Conservation (phyloP, 1,140 invertebrate species). For the Lucilia cuprina region DNA sequence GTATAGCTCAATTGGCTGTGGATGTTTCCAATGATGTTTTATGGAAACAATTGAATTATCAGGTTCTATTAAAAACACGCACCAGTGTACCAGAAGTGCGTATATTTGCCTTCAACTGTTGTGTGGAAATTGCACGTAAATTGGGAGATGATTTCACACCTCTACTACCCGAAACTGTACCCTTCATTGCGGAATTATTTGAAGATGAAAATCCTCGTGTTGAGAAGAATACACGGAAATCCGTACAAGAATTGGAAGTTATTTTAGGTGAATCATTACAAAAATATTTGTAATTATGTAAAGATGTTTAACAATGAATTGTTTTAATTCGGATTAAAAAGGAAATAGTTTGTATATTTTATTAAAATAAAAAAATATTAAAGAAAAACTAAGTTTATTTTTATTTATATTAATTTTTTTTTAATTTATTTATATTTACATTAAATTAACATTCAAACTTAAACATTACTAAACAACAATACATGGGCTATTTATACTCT, state of each 20-base stretch:
- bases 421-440: conserved; percentile 25
- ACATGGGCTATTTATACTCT: not conserved
- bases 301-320: not conserved
- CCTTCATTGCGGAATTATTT: conserved; percentile 82
- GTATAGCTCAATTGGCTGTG: conserved; percentile 82
- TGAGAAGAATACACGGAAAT: conserved; percentile 76
- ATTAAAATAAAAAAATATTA: not conserved
- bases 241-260: conserved; percentile 79
- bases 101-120: conserved; percentile 68
- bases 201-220: conserved; percentile 83
- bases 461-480: not conserved
- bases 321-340: not conserved
- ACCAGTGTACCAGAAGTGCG: conserved; percentile 72
- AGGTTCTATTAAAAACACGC: conserved; percentile 86
- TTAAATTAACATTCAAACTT: conserved; percentile 7
- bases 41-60: conserved; percentile 89
- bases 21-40: conserved; percentile 82
- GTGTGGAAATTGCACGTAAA: conserved; percentile 77
- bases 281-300: conserved; percentile 75
- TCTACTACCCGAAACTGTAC: conserved; percentile 81
- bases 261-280: conserved; percentile 84
- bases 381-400: not conserved
- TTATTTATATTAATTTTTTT: conserved; percentile 21
- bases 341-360: not conserved
- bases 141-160: conserved; percentile 83